Base-by-base conservation (phyloP, 2,888 invertebrate genomes). In the Drepana falcataria region DNA sequence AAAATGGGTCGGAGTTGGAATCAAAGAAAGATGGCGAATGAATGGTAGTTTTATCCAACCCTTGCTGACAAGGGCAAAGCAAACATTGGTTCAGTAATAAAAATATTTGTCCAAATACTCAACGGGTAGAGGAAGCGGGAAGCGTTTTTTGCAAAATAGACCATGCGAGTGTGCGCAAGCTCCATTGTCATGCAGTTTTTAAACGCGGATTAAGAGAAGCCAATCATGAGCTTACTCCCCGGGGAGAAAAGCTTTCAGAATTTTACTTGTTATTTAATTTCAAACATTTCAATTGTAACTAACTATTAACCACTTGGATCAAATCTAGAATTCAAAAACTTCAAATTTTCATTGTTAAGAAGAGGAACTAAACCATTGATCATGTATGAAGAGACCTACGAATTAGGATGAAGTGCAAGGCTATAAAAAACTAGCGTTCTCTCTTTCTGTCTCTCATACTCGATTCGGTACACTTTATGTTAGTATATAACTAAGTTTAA, bases 51-150 rank as follows among this genome's bases (percentile, higher is more conserved):
- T 80, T 79, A 78, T 79, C 73, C 77, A 79, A 85, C 82, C 87
- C 86, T 81, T 82, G 80, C 81, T 81, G 85, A 81, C 81, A 80
- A 85, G 83, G 79, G 81, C 79, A 80, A 74, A 69, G 81, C 83
- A 88, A 89, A 91, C 88, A 88, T 90, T 88, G 83, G 85, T 84
- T 83, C 81, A 82, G 86, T 87, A 86, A 88, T 87, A 87, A 88
- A 89, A 91, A 90, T 88, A 90, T 91, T 90, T 87, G 86, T 81
- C 70, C 74, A 81, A 85, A 83, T 83, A 67, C 81, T 80, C 82
- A 68, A 77, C 75, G 77, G 77, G 72, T 67, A 75, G 75, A 83
- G 77, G 77, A 81, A 80, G 80, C 78, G 74, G 77, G 77, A 4
- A 71, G 73, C 77, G 44, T 9, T 44, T 82, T 81, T 83, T 81